phyloP scores from a whole-genome alignment of 37 sponge, comb jelly and placozoan genomes.

The Halisarca cf. caerulea region DNA sequence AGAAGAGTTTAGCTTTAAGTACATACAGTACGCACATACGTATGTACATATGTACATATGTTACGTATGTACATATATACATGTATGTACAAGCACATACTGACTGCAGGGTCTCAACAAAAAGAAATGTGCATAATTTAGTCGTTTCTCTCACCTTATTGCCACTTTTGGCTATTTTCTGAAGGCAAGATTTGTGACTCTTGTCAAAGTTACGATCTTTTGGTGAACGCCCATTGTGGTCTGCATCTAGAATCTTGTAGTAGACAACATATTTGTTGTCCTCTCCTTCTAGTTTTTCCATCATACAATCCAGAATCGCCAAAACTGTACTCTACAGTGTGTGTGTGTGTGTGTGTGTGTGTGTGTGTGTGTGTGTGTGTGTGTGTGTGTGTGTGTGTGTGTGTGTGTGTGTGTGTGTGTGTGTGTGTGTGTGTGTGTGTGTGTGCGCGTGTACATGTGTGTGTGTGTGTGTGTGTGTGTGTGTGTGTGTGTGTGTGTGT shows the following conservation, averaged over 20 bases:
- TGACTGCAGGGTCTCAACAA: too few relatives aligned
- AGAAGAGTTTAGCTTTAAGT: too few relatives aligned
- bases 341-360: not conserved
- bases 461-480: too few relatives aligned
- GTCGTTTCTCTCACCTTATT: slow-evolving; percentile 41
- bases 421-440: too few relatives aligned
- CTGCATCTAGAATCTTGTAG: slow-evolving; percentile 65
- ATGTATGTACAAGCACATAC: not conserved
- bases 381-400: too few relatives aligned
- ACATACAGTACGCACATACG: not conserved
- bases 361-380: too few relatives aligned
- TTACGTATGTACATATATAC: not conserved
- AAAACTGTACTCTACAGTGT: slow-evolving; percentile 39
- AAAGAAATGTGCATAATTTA: not conserved
- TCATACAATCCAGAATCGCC: slow-evolving; percentile 70
- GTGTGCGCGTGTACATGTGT: too few relatives aligned
- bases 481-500: too few relatives aligned
- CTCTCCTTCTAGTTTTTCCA: slow-evolving; percentile 40
- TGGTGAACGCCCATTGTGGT: slow-evolving; percentile 53
- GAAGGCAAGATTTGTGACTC: slow-evolving; percentile 55
- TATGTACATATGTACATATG: not conserved
- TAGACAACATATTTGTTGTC: slow-evolving; percentile 39
- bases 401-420: too few relatives aligned
- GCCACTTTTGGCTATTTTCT: slow-evolving; percentile 66
- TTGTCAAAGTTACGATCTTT: slow-evolving; percentile 40